phyloP scores from a whole-genome alignment of 2,113 vertebrate genomes.

The Caretta caretta region DNA sequence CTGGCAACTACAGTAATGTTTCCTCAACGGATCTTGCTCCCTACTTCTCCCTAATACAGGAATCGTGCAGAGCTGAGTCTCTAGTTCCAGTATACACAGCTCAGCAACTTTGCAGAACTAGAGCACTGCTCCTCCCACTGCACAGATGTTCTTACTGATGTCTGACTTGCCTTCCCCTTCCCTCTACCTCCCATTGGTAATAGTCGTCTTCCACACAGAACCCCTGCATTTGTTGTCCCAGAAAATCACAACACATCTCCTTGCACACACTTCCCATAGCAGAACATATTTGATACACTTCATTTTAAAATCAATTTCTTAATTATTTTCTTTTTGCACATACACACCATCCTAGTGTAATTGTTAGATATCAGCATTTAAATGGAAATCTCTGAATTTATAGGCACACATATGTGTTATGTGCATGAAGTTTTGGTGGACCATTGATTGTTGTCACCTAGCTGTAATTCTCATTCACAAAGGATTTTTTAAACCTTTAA shows the following conservation, averaged over 20 bases:
- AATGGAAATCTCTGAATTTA: neutral
- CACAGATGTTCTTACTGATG: neutral
- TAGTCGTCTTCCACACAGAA: neutral
- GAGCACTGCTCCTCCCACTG: neutral
- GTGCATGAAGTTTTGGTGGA: neutral
- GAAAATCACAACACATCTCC: neutral
- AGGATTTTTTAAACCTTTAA: neutral
- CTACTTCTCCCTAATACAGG: neutral
- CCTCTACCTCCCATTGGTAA: neutral
- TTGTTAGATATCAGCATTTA: neutral
- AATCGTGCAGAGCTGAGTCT: neutral
- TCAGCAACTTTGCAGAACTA: neutral
- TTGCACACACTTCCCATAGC: neutral
- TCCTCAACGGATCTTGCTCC: neutral
- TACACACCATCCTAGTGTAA: neutral
- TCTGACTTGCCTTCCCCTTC: neutral
- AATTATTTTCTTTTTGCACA: neutral
- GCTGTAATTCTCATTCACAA: neutral
- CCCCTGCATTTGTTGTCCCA: neutral
- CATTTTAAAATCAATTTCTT: neutral
- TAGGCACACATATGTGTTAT: neutral
- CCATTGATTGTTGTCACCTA: neutral
- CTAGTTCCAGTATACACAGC: neutral
- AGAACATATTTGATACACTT: neutral
- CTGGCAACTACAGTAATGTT: neutral